Evolutionary conservation across 2,797 vertebrate genomes (phyloP).

Genomic region (Gastrophryne carolinensis): DNA sequence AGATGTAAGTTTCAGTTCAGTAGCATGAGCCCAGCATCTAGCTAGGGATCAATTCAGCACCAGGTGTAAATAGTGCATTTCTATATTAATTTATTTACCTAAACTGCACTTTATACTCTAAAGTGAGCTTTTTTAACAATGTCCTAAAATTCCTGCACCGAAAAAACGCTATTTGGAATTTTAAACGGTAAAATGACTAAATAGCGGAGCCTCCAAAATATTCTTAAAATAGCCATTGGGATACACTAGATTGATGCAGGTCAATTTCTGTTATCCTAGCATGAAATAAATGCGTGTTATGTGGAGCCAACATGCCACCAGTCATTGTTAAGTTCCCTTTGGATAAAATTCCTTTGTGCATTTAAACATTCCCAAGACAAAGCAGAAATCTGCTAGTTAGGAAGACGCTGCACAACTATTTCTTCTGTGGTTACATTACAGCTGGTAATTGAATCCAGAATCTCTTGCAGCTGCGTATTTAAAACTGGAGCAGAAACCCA

Average conservation of each 20-base stretch:
- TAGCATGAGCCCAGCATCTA: too few species aligned
- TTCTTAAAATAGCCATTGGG: neutral
- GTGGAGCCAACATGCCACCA: neutral
- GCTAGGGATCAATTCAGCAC: too few species aligned
- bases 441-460: slow-evolving; percentile 31
- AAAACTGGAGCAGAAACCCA: neutral
- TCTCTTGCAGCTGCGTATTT: slow-evolving; percentile 10
- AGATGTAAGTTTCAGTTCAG: too few species aligned
- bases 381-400: slow-evolving; percentile 9
- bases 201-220: too few species aligned
- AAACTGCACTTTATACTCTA: too few species aligned
- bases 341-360: slow-evolving; percentile 4
- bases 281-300: neutral
- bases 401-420: slow-evolving; percentile 23
- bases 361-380: slow-evolving; percentile 25
- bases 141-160: too few species aligned
- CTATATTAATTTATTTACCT: too few species aligned
- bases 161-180: too few species aligned
- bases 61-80: too few species aligned
- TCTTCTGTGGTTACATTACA: slow-evolving; percentile 22
- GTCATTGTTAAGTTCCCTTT: neutral
- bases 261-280: neutral
- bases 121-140: too few species aligned
- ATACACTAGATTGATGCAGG: neutral
- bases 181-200: too few species aligned